Percentiles rank a stretch among this genome's conserved stretches.
These are phyloP conservation scores for Scomber scombrus DNA, from an alignment of 2,113 vertebrate genomes.

Conservation along the genomic window DNA sequence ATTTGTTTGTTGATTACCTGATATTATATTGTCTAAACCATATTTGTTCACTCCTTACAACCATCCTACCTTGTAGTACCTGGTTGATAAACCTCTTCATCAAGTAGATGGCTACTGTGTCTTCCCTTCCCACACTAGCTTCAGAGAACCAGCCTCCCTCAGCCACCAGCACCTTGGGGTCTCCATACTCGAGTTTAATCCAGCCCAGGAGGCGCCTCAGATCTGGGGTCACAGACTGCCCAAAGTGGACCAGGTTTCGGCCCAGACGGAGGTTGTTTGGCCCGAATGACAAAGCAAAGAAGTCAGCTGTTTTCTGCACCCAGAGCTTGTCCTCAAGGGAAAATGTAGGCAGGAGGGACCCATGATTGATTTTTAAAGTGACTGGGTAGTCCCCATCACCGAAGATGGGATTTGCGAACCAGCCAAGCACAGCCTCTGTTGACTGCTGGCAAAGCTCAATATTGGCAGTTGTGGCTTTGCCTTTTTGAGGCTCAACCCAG, in stretches of 20 bases:
- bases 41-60: not conserved
- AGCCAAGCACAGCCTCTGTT: constrained; percentile 91
- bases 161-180: constrained; percentile 88
- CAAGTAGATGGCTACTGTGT: constrained; percentile 91
- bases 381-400: constrained; percentile 91
- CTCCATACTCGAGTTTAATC: constrained; percentile 93
- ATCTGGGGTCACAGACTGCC: constrained; percentile 88
- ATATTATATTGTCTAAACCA: not conserved
- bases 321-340: constrained; percentile 87
- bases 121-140: constrained; percentile 88
- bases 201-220: constrained; percentile 90
- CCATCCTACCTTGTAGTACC: constrained; percentile 90
- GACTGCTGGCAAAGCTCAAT: constrained; percentile 89
- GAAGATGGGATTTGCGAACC: constrained; percentile 95
- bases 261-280: constrained; percentile 91
- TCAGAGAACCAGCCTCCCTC: constrained; percentile 97
- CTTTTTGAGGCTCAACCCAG: constrained; percentile 92
- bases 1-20: not conserved
- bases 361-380: constrained; percentile 83
- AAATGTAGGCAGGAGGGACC: constrained; percentile 84
- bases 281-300: constrained; percentile 97
- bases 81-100: constrained; percentile 96
- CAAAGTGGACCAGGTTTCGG: constrained; percentile 81
- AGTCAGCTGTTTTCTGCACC: constrained; percentile 92
- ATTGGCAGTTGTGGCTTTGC: constrained; percentile 73